Base-by-base conservation (phyloP, 2,888 invertebrate genomes). In the Acronicta psi region DNA sequence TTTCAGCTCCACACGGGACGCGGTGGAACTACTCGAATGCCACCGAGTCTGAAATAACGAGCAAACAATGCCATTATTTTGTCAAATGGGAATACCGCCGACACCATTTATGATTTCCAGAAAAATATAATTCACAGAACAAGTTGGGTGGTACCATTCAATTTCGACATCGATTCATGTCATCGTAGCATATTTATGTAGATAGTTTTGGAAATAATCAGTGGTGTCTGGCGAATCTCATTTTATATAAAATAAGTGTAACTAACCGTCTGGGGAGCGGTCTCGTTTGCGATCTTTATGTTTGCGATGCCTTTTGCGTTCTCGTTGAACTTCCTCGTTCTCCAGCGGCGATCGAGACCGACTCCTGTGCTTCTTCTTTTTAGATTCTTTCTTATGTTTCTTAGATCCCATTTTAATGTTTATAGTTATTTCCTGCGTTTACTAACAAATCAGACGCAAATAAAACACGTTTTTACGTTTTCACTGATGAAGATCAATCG, bases 301-400 rank as follows among this genome's bases (percentile, higher is more conserved):
- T 82, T 95, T 95, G 79, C 84, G 91, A 75, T 93, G 94, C 51
- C 90, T 90, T 81, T 93, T 94, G 23, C 93, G 87, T 74, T 94
- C 95, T 68, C 95, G 95, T 67, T 61, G 64, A 31, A 54, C 40
- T 44, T 95, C 95, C 67, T 95, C 95, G 53, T 92, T 92, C 14
- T 94, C 93, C 51, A 95, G 82, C 1, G 94, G 93, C 38, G 95
- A 95, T 29, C 95, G 94, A 18, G 96, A 95, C 44, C 95, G 94
- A 86, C 93, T 93, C 79, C 89, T 87, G 59, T 96, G 96, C 82
- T 96, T 96, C 85, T 95, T 95, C 90, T 96, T 97, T 84, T 96
- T 96, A 3, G 95, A 92, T 37, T 96, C 96, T 80, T 95, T 95
- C 84, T 96, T 96, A 79, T 96, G 96, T 82, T 96, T 96, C 86